Percentiles rank a stretch among this genome's conserved stretches.
These are phyloP conservation scores for Poicephalus gulielmi DNA, from an alignment of 2,113 vertebrate species.

Conservation along the genomic window DNA sequence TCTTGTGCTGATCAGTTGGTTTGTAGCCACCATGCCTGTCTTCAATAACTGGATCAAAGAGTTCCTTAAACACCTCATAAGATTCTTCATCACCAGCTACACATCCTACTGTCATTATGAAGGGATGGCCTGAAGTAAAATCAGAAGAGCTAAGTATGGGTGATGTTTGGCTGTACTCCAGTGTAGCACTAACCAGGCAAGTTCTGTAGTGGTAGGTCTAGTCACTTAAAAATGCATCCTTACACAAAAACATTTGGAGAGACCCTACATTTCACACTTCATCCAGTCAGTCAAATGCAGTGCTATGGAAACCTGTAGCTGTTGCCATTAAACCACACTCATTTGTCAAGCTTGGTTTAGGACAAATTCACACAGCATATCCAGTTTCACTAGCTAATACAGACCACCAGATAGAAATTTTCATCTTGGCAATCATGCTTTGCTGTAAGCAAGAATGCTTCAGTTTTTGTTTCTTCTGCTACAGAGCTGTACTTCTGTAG, in stretches of 20 bases:
- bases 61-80: slow-evolving; percentile 91
- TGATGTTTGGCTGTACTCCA: not conserved
- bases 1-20: slow-evolving; percentile 93
- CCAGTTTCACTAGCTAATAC: slow-evolving; percentile 13
- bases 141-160: slow-evolving; percentile 37
- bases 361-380: slow-evolving; percentile 28
- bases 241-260: not conserved
- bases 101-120: slow-evolving; percentile 95
- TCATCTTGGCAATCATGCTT: slow-evolving; percentile 3
- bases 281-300: not conserved
- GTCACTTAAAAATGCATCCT: slow-evolving; percentile 14
- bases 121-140: slow-evolving; percentile 87
- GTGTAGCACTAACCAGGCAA: slow-evolving; percentile 23
- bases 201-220: slow-evolving; percentile 35
- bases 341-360: slow-evolving; percentile 12
- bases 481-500: not conserved
- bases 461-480: not conserved
- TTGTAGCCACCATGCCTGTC: slow-evolving; percentile 96
- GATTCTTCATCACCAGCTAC: slow-evolving; percentile 95
- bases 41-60: slow-evolving; percentile 93
- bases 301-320: slow-evolving; percentile 1
- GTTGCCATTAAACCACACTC: not conserved
- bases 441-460: slow-evolving; percentile 25
- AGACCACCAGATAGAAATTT: not conserved
- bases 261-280: not conserved